Conservation (phyloP, 2,888 invertebrate species). For the Periphyllus acericola region DNA sequence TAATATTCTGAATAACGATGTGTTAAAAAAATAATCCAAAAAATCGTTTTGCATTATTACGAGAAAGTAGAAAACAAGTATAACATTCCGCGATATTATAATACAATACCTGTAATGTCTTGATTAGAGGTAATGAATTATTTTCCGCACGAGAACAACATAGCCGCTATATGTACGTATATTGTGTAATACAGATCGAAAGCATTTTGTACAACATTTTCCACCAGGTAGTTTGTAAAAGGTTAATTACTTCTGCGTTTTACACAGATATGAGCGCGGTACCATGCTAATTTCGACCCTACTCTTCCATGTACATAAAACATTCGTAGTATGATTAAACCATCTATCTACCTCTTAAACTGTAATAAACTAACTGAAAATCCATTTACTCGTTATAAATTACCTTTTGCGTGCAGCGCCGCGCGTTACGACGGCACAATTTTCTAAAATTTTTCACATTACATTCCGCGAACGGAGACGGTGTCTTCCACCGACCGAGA, state of each 20-base stretch:
- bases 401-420: neutral
- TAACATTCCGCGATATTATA: too few relatives aligned
- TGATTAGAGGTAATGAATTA: neutral
- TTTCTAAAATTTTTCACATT: neutral
- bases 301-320: neutral
- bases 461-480: neutral
- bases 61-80: neutral
- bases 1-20: too few relatives aligned
- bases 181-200: neutral
- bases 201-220: neutral
- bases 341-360: neutral
- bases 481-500: too few relatives aligned
- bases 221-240: neutral
- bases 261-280: neutral
- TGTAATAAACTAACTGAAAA: neutral
- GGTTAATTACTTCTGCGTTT: slow-evolving; percentile 14
- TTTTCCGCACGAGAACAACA: neutral
- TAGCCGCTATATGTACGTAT: neutral
- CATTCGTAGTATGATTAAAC: slow-evolving; percentile 11
- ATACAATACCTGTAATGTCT: too few relatives aligned
- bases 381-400: neutral
- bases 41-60: too few relatives aligned
- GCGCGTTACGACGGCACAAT: neutral
- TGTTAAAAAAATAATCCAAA: too few relatives aligned
- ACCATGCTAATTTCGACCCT: neutral